These are phyloP conservation scores for Euclidia mi DNA, from an alignment of 2,888 invertebrate genomes.

Conservation along the genomic window DNA sequence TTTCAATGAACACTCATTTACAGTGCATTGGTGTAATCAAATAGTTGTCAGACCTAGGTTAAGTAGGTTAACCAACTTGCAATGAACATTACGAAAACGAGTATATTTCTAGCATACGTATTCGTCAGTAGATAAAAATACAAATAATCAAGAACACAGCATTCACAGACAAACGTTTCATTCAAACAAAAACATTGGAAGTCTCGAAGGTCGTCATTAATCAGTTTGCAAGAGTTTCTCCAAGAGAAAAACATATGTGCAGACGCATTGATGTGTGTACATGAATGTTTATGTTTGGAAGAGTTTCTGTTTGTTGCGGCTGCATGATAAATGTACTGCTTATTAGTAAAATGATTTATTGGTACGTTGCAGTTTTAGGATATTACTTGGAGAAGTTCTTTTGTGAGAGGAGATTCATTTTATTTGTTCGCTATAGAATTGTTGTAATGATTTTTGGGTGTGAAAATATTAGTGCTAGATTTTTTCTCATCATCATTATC, in stretches of 20 bases:
- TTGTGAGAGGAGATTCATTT: too few relatives aligned
- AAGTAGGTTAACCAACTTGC: too few relatives aligned
- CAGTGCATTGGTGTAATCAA: too few relatives aligned
- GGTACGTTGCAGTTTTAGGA: slow-evolving; percentile 2
- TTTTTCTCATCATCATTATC: too few relatives aligned
- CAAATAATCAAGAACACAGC: slow-evolving; percentile 7
- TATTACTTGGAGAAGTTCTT: background rate
- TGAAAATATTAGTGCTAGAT: too few relatives aligned
- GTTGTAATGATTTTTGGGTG: too few relatives aligned
- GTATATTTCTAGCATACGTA: background rate
- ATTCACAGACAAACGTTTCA: slow-evolving; percentile 2
- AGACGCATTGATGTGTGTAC: slow-evolving; percentile 14
- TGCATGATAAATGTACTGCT: slow-evolving; percentile 14
- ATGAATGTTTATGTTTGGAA: slow-evolving; percentile 16
- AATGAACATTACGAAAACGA: too few relatives aligned
- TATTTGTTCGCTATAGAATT: too few relatives aligned
- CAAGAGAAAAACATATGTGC: slow-evolving; percentile 5
- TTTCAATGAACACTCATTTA: too few relatives aligned
- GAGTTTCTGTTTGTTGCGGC: slow-evolving; percentile 19
- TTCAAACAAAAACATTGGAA: slow-evolving; percentile 2
- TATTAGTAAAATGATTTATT: slow-evolving; percentile 10
- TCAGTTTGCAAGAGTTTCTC: slow-evolving; percentile 7
- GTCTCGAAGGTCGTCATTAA: slow-evolving; percentile 7
- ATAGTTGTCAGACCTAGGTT: too few relatives aligned
- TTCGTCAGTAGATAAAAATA: background rate